These are phyloP conservation scores for Sceloporus tristichus DNA, from an alignment of 2,113 vertebrate species.

Conservation along the genomic window DNA sequence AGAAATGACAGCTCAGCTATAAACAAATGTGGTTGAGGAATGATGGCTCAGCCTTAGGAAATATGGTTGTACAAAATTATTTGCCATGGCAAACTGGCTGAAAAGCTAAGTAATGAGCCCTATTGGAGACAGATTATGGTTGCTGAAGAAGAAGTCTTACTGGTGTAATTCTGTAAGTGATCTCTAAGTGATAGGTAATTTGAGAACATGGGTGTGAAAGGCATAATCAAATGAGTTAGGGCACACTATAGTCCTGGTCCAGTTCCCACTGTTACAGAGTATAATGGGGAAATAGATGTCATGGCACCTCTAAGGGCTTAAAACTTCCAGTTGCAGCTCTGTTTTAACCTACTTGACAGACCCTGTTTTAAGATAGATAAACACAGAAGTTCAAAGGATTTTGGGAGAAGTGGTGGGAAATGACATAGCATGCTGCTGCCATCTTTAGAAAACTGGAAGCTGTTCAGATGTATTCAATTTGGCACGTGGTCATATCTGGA, in stretches of 20 bases:
- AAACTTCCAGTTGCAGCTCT: not conserved
- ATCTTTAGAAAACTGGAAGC: not conserved
- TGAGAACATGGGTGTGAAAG: not conserved
- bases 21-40: conserved; percentile 42
- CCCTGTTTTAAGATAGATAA: not conserved
- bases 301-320: not conserved
- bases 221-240: not conserved
- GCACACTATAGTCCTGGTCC: not conserved
- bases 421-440: not conserved
- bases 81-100: not conserved
- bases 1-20: conserved; percentile 57
- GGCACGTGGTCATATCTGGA: not conserved
- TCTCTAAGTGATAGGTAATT: conserved; percentile 11
- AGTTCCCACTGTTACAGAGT: conserved; percentile 33
- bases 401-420: not conserved
- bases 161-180: not conserved
- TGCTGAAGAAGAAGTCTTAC: conserved; percentile 8
- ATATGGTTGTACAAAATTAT: conserved; percentile 12
- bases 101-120: not conserved
- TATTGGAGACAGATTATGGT: not conserved
- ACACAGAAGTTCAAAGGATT: not conserved
- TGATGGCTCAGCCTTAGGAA: not conserved
- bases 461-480: not conserved
- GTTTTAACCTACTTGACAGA: not conserved
- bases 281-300: not conserved